Evolutionary conservation across 2,113 vertebrate genomes (phyloP).

Genomic region (Meles meles): DNA sequence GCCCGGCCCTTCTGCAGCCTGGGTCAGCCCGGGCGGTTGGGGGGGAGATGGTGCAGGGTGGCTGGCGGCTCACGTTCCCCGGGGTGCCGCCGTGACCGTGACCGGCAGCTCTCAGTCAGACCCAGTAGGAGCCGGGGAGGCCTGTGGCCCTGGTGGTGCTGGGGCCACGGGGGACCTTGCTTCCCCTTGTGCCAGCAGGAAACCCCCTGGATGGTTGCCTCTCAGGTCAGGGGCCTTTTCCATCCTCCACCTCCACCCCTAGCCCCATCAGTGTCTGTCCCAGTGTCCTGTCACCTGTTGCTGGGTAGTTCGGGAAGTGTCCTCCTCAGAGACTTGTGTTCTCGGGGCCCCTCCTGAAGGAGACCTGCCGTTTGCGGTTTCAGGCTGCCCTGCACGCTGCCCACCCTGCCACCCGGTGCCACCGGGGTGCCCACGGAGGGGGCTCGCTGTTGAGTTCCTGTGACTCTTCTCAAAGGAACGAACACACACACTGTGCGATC

Average conservation of each 20-base stretch:
- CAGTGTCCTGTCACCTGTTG: neutral
- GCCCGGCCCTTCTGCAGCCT: neutral
- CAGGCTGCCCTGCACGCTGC: neutral
- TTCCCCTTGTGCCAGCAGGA: neutral
- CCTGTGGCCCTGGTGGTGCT: neutral
- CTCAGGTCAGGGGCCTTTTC: neutral
- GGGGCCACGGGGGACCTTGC: neutral
- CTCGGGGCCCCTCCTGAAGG: neutral
- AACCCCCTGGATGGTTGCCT: neutral
- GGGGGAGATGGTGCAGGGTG: rapidly evolving
- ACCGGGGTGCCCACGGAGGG: neutral
- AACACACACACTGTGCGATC: neutral
- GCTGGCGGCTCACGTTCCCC: rapidly evolving
- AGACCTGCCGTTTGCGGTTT: neutral
- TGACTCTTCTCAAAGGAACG: neutral
- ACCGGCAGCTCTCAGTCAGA: neutral
- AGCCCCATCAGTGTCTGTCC: rapidly evolving
- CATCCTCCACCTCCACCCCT: neutral
- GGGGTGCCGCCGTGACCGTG: too few species aligned
- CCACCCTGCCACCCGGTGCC: rapidly evolving
- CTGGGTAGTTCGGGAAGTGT: neutral
- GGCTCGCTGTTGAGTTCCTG: neutral
- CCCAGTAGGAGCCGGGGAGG: too few species aligned
- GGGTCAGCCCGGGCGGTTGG: neutral
- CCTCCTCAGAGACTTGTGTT: neutral